phyloP scores from a whole-genome alignment of 2,797 vertebrate species.

The Trachops cirrhosus region DNA sequence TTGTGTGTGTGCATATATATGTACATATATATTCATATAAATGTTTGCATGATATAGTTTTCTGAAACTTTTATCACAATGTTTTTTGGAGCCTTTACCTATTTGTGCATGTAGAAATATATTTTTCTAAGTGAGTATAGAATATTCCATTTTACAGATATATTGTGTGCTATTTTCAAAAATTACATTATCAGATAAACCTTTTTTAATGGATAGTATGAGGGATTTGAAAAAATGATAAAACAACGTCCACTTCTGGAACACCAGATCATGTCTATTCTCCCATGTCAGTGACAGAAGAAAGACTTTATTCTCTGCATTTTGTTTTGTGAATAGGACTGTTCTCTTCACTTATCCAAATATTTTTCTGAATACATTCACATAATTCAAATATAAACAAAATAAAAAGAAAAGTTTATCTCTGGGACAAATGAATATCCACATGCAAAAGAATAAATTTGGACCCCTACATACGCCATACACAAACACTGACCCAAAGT shows the following conservation, averaged over 20 bases:
- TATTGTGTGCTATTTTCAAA: neutral
- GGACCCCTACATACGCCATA: neutral
- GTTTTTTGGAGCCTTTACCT: neutral
- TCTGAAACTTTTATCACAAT: neutral
- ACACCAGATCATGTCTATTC: neutral
- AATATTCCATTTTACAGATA: neutral
- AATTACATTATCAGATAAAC: neutral
- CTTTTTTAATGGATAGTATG: neutral
- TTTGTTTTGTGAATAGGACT: neutral
- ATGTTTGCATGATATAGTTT: neutral
- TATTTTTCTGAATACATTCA: slow-evolving; percentile 5
- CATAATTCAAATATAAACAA: neutral
- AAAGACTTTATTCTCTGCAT: neutral
- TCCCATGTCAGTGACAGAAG: neutral
- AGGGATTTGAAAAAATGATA: neutral
- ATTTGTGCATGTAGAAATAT: neutral
- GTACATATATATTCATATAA: neutral
- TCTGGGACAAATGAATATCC: neutral
- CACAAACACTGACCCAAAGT: neutral
- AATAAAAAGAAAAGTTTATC: neutral
- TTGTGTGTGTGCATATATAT: neutral
- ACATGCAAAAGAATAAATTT: neutral
- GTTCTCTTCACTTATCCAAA: neutral
- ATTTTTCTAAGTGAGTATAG: neutral
- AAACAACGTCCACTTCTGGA: neutral